phyloP scores from a whole-genome alignment of 2,113 vertebrate genomes.

The Bostrychus sinensis region DNA sequence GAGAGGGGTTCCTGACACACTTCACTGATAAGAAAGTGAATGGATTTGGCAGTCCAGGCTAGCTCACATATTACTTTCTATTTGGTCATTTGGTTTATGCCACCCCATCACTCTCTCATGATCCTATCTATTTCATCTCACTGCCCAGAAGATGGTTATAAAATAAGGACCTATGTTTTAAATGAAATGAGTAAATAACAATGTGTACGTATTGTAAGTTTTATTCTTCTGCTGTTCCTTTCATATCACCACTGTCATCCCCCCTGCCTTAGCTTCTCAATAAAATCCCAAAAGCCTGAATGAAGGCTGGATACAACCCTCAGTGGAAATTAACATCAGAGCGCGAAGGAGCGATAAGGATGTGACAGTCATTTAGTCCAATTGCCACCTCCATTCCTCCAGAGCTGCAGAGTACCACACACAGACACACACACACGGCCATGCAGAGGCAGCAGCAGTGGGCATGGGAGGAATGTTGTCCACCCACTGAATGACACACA shows the following conservation, averaged over 20 bases:
- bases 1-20: too few species aligned
- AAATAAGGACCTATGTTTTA: neutral
- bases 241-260: conserved; percentile 31
- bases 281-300: conserved; percentile 50
- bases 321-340: conserved; percentile 54
- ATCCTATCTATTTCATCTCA: too few species aligned
- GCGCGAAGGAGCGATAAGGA: conserved; percentile 52
- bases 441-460: conserved; percentile 20
- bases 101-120: neutral
- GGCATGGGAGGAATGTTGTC: conserved; percentile 40
- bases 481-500: conserved; percentile 52
- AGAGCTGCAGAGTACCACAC: conserved; percentile 32
- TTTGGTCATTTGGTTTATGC: too few species aligned
- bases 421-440: conserved; percentile 25
- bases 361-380: conserved; percentile 36
- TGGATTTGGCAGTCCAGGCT: too few species aligned
- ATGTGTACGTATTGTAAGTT: conserved; percentile 15
- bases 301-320: conserved; percentile 51
- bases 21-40: too few species aligned
- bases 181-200: neutral
- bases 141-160: too few species aligned
- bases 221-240: conserved; percentile 12
- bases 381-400: conserved; percentile 46
- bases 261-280: conserved; percentile 39
- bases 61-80: too few species aligned